A percentile compares a stretch with the other conserved stretches of the same genome.
Conservation (phyloP, 2,797 vertebrate species). For the Enteromius paludinosus region DNA sequence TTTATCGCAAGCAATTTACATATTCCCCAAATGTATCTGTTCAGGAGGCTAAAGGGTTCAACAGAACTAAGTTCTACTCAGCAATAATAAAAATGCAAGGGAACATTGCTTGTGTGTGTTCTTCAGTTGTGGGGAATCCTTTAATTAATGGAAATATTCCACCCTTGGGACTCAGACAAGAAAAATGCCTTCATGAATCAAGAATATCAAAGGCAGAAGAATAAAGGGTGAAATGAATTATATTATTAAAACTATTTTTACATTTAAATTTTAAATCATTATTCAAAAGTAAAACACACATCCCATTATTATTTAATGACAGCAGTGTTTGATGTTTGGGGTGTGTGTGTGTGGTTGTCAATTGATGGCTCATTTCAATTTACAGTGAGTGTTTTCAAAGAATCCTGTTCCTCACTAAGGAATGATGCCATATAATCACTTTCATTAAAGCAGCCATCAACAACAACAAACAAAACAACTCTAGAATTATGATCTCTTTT, state of each 20-base stretch:
- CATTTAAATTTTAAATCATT: slow-evolving; percentile 48
- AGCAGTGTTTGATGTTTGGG: slow-evolving; percentile 21
- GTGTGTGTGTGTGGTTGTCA: neutral
- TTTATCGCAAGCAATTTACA: neutral
- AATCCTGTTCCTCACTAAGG: neutral
- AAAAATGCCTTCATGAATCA: slow-evolving; percentile 25
- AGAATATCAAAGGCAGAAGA: slow-evolving; percentile 38
- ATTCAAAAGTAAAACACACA: slow-evolving; percentile 43
- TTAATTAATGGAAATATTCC: slow-evolving; percentile 41
- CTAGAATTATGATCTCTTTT: neutral
- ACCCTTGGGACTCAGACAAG: slow-evolving; percentile 29
- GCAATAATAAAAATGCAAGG: slow-evolving; percentile 7
- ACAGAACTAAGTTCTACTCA: neutral
- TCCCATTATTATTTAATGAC: slow-evolving; percentile 39
- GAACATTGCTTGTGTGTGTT: neutral
- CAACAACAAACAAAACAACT: slow-evolving; percentile 57
- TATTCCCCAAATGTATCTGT: neutral
- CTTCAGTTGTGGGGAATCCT: slow-evolving; percentile 25
- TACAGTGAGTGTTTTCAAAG: slow-evolving; percentile 3
- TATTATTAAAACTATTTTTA: slow-evolving; percentile 22
- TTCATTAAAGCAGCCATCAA: slow-evolving; percentile 57
- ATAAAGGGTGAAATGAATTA: slow-evolving; percentile 24
- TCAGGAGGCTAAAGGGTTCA: neutral
- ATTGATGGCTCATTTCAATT: neutral
- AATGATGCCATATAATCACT: slow-evolving; percentile 60